These are phyloP conservation scores for Coranthus polyacanthus DNA, from an alignment of 2,797 vertebrate species.

Conservation along the genomic window DNA sequence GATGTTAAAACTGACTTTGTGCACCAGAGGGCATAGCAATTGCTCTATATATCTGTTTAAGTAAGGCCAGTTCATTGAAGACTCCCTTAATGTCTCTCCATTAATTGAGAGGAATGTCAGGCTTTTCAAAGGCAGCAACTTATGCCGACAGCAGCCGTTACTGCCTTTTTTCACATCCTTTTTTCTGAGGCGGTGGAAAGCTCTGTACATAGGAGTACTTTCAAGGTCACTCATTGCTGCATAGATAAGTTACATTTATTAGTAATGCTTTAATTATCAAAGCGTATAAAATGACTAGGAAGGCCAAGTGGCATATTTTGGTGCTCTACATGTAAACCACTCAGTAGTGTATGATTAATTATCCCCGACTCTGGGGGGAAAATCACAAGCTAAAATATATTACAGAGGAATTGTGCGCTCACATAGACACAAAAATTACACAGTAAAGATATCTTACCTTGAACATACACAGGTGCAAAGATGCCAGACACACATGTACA, in stretches of 20 bases:
- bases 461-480: constrained; percentile 19
- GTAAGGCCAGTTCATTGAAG: constrained; percentile 87
- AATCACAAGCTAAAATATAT: constrained; percentile 37
- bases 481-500: constrained; percentile 16
- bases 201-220: constrained; percentile 64
- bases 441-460: constrained; percentile 29
- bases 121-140: constrained; percentile 83
- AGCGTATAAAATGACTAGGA: constrained; percentile 60
- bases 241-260: constrained; percentile 77
- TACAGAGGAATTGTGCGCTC: constrained; percentile 25
- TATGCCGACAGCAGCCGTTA: constrained; percentile 76
- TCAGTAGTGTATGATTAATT: constrained; percentile 70
- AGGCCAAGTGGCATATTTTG: constrained; percentile 66
- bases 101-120: constrained; percentile 87
- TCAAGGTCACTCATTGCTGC: constrained; percentile 82
- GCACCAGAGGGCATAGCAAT: constrained; percentile 85
- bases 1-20: constrained; percentile 86
- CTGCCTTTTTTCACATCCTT: constrained; percentile 59
- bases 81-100: constrained; percentile 85
- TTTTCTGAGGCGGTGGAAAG: constrained; percentile 59
- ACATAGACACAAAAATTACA: constrained; percentile 23
- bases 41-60: constrained; percentile 89
- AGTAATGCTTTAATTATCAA: constrained; percentile 83
- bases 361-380: constrained; percentile 54
- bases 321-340: constrained; percentile 53